These are phyloP conservation scores for Anagyrus pseudococci DNA, from an alignment of 2,888 invertebrate species.

Conservation along the genomic window DNA sequence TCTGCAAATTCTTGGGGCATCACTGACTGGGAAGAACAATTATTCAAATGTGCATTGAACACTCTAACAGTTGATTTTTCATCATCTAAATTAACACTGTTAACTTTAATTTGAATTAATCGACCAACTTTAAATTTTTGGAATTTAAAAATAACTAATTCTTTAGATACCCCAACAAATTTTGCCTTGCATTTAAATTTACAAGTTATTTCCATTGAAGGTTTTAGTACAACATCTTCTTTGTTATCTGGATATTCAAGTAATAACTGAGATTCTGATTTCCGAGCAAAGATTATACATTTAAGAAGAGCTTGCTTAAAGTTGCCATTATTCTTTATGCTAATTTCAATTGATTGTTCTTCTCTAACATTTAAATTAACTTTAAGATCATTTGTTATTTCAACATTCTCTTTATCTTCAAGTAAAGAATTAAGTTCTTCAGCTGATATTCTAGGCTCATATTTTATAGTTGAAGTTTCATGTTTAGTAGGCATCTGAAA, in stretches of 20 bases:
- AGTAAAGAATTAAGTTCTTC: constrained; percentile 45
- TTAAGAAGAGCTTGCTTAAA: constrained; percentile 62
- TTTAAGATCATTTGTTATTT: constrained; percentile 63
- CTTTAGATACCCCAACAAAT: constrained; percentile 69
- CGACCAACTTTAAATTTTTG: constrained; percentile 68
- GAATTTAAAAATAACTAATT: constrained; percentile 70
- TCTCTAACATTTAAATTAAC: constrained; percentile 62
- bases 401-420: constrained; percentile 64
- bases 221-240: constrained; percentile 59
- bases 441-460: constrained; percentile 17
- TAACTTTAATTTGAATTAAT: constrained; percentile 66
- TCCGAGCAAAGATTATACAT: constrained; percentile 65
- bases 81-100: constrained; percentile 43
- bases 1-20: constrained; percentile 32
- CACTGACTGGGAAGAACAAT: constrained; percentile 16
- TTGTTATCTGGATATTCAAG: constrained; percentile 59
- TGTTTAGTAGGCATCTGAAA: constrained; percentile 19
- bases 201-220: constrained; percentile 61
- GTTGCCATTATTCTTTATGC: constrained; percentile 62
- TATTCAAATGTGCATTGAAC: constrained; percentile 13
- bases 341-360: constrained; percentile 61
- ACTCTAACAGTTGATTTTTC: neutral
- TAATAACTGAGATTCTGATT: constrained; percentile 65
- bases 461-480: constrained; percentile 20
- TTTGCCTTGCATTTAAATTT: constrained; percentile 66